Conservation (phyloP, 2,888 invertebrate species). For the Dynastes maya region DNA sequence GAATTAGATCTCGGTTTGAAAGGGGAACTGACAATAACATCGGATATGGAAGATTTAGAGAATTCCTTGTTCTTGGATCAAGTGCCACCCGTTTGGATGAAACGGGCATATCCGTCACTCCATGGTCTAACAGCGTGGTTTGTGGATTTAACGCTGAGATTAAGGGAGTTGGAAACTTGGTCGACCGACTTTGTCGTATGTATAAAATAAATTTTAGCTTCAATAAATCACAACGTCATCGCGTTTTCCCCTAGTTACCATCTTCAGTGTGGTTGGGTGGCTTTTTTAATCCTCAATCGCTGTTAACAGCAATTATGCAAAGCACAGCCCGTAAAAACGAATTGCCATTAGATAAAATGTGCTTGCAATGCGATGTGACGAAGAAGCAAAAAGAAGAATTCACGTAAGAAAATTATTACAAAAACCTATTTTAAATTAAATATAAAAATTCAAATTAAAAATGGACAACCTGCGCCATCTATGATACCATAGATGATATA, state of each 20-base stretch:
- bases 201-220: neutral
- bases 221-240: neutral
- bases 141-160: constrained; percentile 88
- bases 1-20: constrained; percentile 95
- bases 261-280: constrained; percentile 96
- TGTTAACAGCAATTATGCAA: constrained; percentile 98
- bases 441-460: no score
- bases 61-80: constrained; percentile 94
- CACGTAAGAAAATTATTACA: constrained; percentile 75
- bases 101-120: constrained; percentile 92
- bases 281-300: constrained; percentile 98
- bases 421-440: neutral
- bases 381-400: constrained; percentile 97
- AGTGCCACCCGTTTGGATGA: constrained; percentile 91
- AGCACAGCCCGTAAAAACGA: constrained; percentile 94
- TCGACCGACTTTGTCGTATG: constrained; percentile 92
- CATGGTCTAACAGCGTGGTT: constrained; percentile 93
- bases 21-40: constrained; percentile 96
- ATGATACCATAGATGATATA: no score
- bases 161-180: constrained; percentile 95
- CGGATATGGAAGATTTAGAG: constrained; percentile 96
- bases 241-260: constrained; percentile 78
- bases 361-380: constrained; percentile 96
- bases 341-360: constrained; percentile 96
- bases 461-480: no score